Base-by-base conservation (phyloP, 1,140 invertebrate species). In the Leptopilina clavipes region DNA sequence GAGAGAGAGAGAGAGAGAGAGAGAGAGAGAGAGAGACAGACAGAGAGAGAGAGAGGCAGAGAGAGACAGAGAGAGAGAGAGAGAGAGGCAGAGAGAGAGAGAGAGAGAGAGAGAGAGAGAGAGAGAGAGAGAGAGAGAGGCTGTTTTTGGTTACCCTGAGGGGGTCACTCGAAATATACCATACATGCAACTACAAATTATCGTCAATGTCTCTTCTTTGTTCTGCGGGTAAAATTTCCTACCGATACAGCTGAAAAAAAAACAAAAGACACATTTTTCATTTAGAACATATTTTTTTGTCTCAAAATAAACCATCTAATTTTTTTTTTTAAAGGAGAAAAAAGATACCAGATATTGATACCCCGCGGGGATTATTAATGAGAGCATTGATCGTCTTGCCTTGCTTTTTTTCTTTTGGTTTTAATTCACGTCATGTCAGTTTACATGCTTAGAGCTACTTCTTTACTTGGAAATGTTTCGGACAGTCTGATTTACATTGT, bases 141-240 rank as follows among this genome's bases (percentile, higher is more conserved):
- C 59, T 65, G 22, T 22, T 65, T 65, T 65, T 65, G 25, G 59
- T 65, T 31, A 14, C 59, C 59, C 59, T 22, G 19, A 65, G 59
- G 59, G 59, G 22, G 59, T 65, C 25, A 65, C 25, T 65, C 25
- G 59, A 65, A 31, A n/a, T 31, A 65, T 22, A 65, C 25, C 59
- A n/a, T n/a, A n/a, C n/a, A n/a, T n/a, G 59, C 22, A 65, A 65
- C 22, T 31, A 65, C 59, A 65, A 65, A 65, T 65, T 65, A 65
- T 25, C 12, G 22, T 31, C 59, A 65, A 12, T 65, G 59, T 31
- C 12, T 65, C 59, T 65, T 25, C 56, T 65, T 25, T 22, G 11
- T 65, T 65, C 56, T 3, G 52, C 9, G 9, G 25, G 56, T 31
- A 5, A 31, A 65, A 25, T 25, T 65, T 65, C 56, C 19, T 65